phyloP scores from a whole-genome alignment of 2,113 vertebrate genomes.

The Eurystomus gularis region DNA sequence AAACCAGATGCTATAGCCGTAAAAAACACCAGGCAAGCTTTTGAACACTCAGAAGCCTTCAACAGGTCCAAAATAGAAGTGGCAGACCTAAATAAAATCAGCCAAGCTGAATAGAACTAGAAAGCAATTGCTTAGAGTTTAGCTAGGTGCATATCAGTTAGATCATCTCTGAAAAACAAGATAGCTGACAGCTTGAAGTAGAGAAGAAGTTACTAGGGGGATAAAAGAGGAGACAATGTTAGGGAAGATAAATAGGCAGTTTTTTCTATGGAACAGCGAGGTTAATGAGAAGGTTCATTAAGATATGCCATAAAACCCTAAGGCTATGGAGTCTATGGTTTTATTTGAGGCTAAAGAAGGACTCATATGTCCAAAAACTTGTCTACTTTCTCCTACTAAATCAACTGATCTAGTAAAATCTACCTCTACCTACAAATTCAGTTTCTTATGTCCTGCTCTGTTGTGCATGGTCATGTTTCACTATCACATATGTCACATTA shows the following conservation, averaged over 20 bases:
- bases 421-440: background rate
- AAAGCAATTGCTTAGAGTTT: background rate
- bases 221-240: background rate
- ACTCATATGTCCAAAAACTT: background rate
- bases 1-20: background rate
- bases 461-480: background rate
- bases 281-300: background rate
- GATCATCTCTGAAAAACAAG: background rate
- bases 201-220: background rate
- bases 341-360: background rate
- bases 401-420: background rate
- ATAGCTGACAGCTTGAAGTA: background rate
- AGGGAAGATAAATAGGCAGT: background rate
- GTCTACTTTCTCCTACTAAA: background rate
- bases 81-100: background rate
- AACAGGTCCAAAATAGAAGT: background rate
- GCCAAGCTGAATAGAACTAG: background rate
- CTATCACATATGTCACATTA: background rate
- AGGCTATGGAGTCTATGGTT: background rate
- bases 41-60: background rate
- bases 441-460: background rate
- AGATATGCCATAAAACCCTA: background rate
- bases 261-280: background rate
- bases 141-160: background rate
- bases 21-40: background rate